These are phyloP conservation scores for Piprites chloris DNA, from an alignment of 2,113 vertebrate species.

Conservation along the genomic window DNA sequence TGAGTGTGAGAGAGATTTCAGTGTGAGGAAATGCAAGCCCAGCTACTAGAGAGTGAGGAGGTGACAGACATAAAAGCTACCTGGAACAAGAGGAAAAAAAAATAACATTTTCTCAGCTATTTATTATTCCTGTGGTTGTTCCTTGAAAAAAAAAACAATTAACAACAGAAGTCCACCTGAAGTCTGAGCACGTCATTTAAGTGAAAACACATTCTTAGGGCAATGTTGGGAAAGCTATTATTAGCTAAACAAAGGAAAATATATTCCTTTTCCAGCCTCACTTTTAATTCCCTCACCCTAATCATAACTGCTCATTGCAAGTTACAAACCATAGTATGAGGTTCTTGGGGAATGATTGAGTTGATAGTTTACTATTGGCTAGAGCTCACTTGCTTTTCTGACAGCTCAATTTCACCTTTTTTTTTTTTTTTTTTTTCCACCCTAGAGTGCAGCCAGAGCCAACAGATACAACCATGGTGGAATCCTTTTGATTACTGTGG, in stretches of 20 bases:
- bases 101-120: neutral
- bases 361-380: neutral
- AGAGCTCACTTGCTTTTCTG: neutral
- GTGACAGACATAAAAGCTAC: neutral
- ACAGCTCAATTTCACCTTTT: neutral
- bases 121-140: neutral
- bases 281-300: neutral
- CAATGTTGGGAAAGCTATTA: neutral
- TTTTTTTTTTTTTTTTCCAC: too few relatives aligned
- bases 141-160: neutral
- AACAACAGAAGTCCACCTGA: neutral
- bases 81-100: neutral
- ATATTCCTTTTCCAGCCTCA: neutral
- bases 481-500: neutral
- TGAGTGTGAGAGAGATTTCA: neutral
- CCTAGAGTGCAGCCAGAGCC: neutral
- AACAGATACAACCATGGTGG: neutral
- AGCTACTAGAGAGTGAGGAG: neutral
- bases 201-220: neutral
- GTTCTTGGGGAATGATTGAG: neutral
- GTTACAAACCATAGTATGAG: neutral
- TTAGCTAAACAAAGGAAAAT: neutral
- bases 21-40: neutral
- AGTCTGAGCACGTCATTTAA: neutral
- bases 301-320: neutral